A percentile compares a stretch with the other conserved stretches of the same genome.
These are phyloP conservation scores for Melinopterus prodromus DNA, from an alignment of 2,888 invertebrate species.

Conservation along the genomic window DNA sequence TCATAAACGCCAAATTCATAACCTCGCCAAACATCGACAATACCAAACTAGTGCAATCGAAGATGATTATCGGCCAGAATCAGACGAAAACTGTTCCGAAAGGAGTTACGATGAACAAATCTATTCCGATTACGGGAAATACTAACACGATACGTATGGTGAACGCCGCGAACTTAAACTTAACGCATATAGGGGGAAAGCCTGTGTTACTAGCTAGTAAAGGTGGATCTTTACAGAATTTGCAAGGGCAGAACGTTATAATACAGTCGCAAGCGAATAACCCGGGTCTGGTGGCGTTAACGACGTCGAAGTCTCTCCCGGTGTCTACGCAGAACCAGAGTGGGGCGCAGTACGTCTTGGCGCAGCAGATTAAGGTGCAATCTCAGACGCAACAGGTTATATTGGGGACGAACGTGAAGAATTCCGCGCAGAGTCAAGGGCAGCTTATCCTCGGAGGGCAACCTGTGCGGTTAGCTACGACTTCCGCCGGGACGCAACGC, in stretches of 20 bases:
- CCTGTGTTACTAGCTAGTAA: constrained; percentile 65
- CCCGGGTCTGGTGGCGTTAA: constrained; percentile 43
- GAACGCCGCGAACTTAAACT: constrained; percentile 62
- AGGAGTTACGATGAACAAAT: constrained; percentile 50
- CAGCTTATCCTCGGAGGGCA: constrained; percentile 58
- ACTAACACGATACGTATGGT: constrained; percentile 62
- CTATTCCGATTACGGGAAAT: constrained; percentile 46
- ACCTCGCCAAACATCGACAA: constrained; percentile 51
- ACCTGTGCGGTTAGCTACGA: constrained; percentile 55
- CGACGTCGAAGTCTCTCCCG: constrained; percentile 39
- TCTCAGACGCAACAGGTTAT: constrained; percentile 54
- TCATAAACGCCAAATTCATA: constrained; percentile 62
- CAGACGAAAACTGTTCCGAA: constrained; percentile 50
- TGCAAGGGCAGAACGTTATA: constrained; percentile 61
- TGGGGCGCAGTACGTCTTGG: constrained; percentile 52
- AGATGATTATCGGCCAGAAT: constrained; percentile 52
- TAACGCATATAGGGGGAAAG: constrained; percentile 66
- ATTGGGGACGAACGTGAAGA: constrained; percentile 50
- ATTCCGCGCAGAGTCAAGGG: constrained; percentile 48
- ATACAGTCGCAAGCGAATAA: constrained; percentile 56
- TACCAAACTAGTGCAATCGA: constrained; percentile 52
- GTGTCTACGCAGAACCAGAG: constrained; percentile 48
- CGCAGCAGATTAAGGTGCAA: constrained; percentile 57
- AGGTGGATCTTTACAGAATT: constrained; percentile 56
- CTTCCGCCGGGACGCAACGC: constrained; percentile 54